These are phyloP conservation scores for Heterochromis multidens DNA, from an alignment of 2,113 vertebrate genomes.

Conservation along the genomic window DNA sequence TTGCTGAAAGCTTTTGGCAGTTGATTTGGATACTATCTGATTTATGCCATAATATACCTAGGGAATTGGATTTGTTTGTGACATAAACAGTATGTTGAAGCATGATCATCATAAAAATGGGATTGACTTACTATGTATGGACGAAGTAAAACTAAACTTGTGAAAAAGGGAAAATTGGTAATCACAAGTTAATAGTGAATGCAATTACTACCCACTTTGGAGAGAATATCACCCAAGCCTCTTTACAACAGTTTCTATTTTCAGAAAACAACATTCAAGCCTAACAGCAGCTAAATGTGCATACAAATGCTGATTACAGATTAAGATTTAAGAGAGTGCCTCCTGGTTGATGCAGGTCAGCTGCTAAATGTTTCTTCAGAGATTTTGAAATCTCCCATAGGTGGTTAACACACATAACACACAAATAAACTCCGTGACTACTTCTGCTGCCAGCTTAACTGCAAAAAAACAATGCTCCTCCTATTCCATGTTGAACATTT, in stretches of 20 bases:
- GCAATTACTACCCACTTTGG: neutral
- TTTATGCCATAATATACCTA: neutral
- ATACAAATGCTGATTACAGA: neutral
- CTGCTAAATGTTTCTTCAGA: neutral
- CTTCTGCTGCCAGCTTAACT: neutral
- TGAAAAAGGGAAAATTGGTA: neutral
- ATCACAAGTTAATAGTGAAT: neutral
- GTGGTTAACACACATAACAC: neutral
- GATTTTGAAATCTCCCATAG: neutral
- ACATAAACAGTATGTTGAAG: neutral
- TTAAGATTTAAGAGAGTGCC: neutral
- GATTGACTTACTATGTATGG: neutral
- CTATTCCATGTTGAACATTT: neutral
- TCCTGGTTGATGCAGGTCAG: neutral
- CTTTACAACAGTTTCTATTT: neutral
- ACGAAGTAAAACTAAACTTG: neutral
- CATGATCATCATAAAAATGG: neutral
- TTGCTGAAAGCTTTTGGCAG: constrained; percentile 11
- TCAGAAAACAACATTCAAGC: neutral
- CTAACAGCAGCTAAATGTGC: neutral
- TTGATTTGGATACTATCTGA: constrained; percentile 38
- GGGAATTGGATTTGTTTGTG: constrained; percentile 2
- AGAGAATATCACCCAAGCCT: neutral
- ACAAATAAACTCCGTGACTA: neutral
- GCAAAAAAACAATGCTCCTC: neutral